Percentiles rank a stretch among this genome's conserved stretches.
Evolutionary conservation across 2,113 vertebrate genomes (phyloP).

Genomic region (Thamnophis sirtalis): DNA sequence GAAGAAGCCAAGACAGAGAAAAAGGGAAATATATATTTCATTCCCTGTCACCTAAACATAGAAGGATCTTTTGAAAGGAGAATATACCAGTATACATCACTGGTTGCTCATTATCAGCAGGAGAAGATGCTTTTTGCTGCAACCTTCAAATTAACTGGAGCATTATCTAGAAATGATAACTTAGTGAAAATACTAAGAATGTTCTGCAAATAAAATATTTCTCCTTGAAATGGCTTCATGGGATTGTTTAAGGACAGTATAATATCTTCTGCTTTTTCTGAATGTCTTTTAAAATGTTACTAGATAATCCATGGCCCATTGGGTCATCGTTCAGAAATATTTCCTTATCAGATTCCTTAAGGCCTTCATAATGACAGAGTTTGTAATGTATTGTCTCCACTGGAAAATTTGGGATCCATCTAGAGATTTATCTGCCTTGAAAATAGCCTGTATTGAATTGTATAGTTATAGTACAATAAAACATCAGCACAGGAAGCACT

Average conservation of each 20-base stretch:
- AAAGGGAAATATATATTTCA: not conserved
- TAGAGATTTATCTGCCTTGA: not conserved
- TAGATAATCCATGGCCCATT: not conserved
- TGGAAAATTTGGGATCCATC: not conserved
- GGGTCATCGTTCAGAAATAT: not conserved
- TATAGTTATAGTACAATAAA: not conserved
- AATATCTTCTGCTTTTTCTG: not conserved
- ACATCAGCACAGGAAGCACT: not conserved
- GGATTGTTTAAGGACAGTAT: not conserved
- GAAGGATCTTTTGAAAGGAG: not conserved
- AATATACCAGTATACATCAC: not conserved
- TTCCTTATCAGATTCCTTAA: not conserved
- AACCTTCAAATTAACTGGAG: not conserved
- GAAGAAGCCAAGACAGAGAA: not conserved
- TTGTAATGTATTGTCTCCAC: not conserved
- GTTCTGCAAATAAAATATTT: not conserved
- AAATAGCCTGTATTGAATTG: not conserved
- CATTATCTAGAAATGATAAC: not conserved
- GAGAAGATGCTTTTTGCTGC: not conserved
- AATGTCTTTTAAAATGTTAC: not conserved
- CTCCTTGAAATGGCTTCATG: not conserved
- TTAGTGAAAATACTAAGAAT: not conserved
- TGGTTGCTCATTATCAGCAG: rapidly evolving
- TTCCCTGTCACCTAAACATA: not conserved
- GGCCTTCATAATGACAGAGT: not conserved